Conservation (phyloP, 2,888 invertebrate species). For the Phrixothrix hirtus region DNA sequence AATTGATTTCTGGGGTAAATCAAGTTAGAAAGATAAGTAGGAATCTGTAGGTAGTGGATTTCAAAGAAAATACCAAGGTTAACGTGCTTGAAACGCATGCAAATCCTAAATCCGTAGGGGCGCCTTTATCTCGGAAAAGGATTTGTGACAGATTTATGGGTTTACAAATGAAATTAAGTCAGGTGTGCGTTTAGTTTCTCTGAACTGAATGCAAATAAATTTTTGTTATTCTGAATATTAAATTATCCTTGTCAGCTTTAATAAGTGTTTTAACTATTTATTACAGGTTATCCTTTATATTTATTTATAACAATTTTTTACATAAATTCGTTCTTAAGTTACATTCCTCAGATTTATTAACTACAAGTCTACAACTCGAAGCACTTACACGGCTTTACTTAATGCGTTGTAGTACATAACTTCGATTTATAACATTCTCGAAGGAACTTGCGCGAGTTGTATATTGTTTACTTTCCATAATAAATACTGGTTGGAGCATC, state of each 20-base stretch:
- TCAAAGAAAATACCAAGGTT: slow-evolving; percentile 24
- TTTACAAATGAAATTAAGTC: slow-evolving; percentile 40
- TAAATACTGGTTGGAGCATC: slow-evolving; percentile 3
- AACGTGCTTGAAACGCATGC: slow-evolving; percentile 35
- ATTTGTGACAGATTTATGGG: slow-evolving; percentile 39
- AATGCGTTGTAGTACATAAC: no score
- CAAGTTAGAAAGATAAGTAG: background rate
- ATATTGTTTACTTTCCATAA: background rate
- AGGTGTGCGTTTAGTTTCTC: slow-evolving; percentile 29
- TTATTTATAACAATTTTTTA: no score
- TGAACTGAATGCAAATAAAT: slow-evolving; percentile 5
- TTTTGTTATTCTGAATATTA: slow-evolving; percentile 8
- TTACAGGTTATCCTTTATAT: no score
- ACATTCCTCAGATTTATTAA: no score
- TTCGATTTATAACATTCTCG: no score
- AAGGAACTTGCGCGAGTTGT: no score
- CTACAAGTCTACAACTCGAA: no score
- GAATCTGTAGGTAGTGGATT: slow-evolving; percentile 31
- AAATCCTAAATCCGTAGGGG: slow-evolving; percentile 34
- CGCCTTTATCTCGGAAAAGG: slow-evolving; percentile 32
- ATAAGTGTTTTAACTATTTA: no score
- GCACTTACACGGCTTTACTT: no score
- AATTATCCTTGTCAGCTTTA: no score
- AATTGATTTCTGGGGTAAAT: no score
- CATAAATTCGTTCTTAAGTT: no score